phyloP scores from a whole-genome alignment of 2,113 vertebrate genomes.

The Grus americana region DNA sequence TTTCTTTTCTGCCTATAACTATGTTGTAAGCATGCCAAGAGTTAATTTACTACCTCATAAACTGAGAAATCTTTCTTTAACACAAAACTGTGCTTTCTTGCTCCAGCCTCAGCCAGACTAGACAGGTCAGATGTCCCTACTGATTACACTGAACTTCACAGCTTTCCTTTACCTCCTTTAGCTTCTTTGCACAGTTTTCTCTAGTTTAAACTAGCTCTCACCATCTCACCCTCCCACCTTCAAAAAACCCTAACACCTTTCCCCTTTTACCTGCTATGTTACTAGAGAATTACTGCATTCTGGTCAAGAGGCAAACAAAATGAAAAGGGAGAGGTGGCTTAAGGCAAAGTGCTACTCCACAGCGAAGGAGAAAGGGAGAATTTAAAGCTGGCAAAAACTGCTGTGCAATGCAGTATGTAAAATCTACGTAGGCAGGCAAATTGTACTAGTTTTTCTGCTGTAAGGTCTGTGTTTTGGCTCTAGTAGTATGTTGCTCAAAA shows the following conservation, averaged over 20 bases:
- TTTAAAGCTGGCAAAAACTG: background rate
- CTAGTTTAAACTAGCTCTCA: background rate
- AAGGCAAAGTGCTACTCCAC: background rate
- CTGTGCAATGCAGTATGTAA: background rate
- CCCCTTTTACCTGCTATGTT: background rate
- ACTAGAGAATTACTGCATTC: background rate
- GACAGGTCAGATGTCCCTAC: constrained; percentile 9
- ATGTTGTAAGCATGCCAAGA: background rate
- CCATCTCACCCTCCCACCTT: background rate
- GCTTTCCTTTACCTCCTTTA: background rate
- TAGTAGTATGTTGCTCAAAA: background rate
- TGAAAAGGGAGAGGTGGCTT: background rate
- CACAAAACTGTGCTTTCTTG: background rate
- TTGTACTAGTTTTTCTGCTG: background rate
- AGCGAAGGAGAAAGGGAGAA: background rate
- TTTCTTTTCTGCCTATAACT: background rate
- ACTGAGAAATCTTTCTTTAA: background rate
- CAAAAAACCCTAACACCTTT: background rate
- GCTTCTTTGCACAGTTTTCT: background rate
- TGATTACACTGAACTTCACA: background rate
- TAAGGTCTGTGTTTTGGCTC: background rate
- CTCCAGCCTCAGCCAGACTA: constrained; percentile 26
- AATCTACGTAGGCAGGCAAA: background rate
- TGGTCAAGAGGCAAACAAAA: background rate
- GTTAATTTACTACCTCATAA: constrained; percentile 13